Percentiles rank a stretch among this genome's conserved stretches.
Evolutionary conservation across 2,888 invertebrate species (phyloP).

Genomic region (Polyploca ridens): DNA sequence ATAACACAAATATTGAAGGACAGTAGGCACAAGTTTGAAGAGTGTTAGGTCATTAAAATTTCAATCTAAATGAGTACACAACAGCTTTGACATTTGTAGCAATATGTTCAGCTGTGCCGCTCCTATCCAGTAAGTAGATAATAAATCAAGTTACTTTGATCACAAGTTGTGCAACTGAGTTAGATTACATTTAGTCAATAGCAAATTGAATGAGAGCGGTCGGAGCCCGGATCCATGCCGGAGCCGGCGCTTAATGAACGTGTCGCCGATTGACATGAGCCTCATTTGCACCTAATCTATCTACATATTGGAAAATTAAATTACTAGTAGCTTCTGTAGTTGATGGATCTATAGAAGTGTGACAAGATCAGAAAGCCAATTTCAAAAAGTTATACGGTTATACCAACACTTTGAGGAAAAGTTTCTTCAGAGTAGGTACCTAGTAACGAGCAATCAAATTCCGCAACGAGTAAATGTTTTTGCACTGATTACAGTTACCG

Average conservation of each 20-base stretch:
- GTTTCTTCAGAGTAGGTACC: too few relatives aligned
- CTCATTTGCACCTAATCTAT: constrained; percentile 22
- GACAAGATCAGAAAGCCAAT: too few relatives aligned
- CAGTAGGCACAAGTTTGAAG: too few relatives aligned
- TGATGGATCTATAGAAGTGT: too few relatives aligned
- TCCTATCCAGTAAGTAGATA: too few relatives aligned
- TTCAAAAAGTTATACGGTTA: too few relatives aligned
- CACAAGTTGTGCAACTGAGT: constrained; percentile 2
- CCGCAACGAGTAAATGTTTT: too few relatives aligned
- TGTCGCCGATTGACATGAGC: constrained; percentile 21
- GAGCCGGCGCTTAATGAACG: constrained; percentile 25
- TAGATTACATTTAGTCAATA: constrained; percentile 36
- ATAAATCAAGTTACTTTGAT: not conserved
- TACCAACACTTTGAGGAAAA: too few relatives aligned
- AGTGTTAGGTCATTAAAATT: not conserved
- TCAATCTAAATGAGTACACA: not conserved
- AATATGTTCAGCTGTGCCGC: not conserved
- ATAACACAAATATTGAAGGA: too few relatives aligned
- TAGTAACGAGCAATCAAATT: too few relatives aligned
- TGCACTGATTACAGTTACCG: too few relatives aligned
- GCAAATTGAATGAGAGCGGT: constrained; percentile 39
- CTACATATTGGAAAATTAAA: not conserved
- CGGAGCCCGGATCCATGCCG: constrained; percentile 27
- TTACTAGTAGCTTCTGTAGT: not conserved
- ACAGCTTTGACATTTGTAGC: not conserved